Conservation (phyloP, 1,140 invertebrate species). For the Rhopalosiphum maidis region DNA sequence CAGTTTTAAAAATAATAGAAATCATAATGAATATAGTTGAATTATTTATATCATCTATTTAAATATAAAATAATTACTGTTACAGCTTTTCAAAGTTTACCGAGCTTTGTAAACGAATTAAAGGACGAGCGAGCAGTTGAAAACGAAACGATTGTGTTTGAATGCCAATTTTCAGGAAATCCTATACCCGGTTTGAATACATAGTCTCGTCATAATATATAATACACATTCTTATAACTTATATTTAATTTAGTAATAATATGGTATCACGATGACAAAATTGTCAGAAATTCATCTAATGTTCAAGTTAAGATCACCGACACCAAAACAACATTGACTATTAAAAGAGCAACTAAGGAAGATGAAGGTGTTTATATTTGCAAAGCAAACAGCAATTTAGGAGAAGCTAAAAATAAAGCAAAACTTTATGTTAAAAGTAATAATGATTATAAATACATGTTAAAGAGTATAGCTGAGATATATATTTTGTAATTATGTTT, state of each 20-base stretch:
- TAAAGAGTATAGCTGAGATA: background rate
- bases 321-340: slow-evolving; percentile 75
- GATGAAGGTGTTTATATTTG: slow-evolving; percentile 86
- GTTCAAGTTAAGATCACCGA: slow-evolving; percentile 76
- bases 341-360: slow-evolving; percentile 72
- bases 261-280: slow-evolving; percentile 88
- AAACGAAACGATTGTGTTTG: slow-evolving; percentile 77
- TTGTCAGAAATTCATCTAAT: slow-evolving; percentile 76
- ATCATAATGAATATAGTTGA: background rate
- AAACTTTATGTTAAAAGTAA: slow-evolving; percentile 75
- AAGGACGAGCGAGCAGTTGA: slow-evolving; percentile 75
- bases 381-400: slow-evolving; percentile 82
- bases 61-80: background rate
- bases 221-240: background rate
- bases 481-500: background rate
- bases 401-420: slow-evolving; percentile 80
- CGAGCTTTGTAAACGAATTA: slow-evolving; percentile 82
- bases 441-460: background rate
- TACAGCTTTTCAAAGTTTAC: slow-evolving; percentile 62
- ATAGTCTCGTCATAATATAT: background rate
- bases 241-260: slow-evolving; percentile 71
- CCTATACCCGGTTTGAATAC: slow-evolving; percentile 77
- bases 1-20: background rate
- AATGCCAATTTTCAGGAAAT: slow-evolving; percentile 80
- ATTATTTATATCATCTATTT: background rate